Percentiles rank a stretch among this genome's conserved stretches.
Evolutionary conservation across 2,797 vertebrate species (phyloP).

Genomic region (Anabacerthia variegaticeps): DNA sequence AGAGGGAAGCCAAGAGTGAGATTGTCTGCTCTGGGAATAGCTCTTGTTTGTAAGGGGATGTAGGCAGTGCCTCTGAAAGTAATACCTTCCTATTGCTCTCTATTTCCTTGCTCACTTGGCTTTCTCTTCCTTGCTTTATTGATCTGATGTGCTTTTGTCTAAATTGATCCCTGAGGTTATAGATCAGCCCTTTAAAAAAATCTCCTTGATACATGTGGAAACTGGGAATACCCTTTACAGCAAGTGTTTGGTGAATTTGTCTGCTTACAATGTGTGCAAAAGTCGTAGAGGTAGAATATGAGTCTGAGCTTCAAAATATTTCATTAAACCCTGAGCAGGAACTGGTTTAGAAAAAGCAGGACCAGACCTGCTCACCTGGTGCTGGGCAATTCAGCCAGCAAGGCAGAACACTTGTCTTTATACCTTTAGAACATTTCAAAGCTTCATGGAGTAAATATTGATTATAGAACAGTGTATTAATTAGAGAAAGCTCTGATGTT

Average conservation of each 20-base stretch:
- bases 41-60: not conserved
- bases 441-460: not conserved
- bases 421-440: not conserved
- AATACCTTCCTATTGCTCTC: not conserved
- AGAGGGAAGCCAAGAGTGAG: not conserved
- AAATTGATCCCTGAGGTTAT: slow-evolving; percentile 8
- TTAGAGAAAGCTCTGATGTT: slow-evolving; percentile 1
- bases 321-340: not conserved
- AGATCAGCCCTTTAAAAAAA: not conserved
- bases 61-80: not conserved
- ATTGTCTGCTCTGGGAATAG: not conserved
- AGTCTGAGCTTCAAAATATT: not conserved
- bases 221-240: not conserved
- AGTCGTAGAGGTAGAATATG: not conserved
- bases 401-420: not conserved
- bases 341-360: not conserved
- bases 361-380: not conserved
- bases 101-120: not conserved
- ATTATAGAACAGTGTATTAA: not conserved
- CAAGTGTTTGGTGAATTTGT: not conserved
- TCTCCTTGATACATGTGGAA: not conserved
- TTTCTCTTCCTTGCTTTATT: not conserved
- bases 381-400: not conserved
- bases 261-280: accelerated
- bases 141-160: slow-evolving; percentile 13